phyloP scores from a whole-genome alignment of 1,140 invertebrate species.

The Sipha flava region DNA sequence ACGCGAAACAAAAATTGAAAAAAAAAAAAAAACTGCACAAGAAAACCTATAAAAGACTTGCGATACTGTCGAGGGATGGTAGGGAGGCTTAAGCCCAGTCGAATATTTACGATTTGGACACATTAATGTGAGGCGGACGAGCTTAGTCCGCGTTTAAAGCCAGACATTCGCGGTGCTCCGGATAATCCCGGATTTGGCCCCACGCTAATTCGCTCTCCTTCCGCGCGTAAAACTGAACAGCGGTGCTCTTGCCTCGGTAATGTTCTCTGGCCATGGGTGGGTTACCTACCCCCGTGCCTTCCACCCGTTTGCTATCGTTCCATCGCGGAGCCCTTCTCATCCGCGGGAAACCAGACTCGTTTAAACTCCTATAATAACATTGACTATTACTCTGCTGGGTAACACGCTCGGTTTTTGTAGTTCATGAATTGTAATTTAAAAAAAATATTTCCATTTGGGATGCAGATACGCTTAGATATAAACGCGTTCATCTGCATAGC shows the following conservation, averaged over 20 bases:
- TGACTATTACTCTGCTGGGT: no score
- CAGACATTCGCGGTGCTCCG: background rate
- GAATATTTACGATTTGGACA: constrained; percentile 1
- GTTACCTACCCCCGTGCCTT: background rate
- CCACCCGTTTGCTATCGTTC: no score
- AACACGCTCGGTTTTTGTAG: no score
- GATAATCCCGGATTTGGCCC: constrained; percentile 9
- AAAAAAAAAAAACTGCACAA: background rate
- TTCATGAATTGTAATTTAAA: no score
- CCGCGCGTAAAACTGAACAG: background rate
- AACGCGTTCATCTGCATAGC: no score
- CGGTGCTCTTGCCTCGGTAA: background rate
- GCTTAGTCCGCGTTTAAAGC: background rate
- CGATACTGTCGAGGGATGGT: background rate
- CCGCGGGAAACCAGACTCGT: no score
- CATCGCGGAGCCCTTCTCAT: no score
- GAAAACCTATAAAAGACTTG: background rate
- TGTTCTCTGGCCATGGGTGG: background rate
- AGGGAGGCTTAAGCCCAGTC: background rate
- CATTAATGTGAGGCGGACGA: background rate
- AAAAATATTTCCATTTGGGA: no score
- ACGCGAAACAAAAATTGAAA: background rate
- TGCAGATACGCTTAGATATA: no score
- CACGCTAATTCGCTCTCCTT: background rate
- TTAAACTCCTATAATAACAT: no score